Evolutionary conservation across 2,888 invertebrate genomes (phyloP), one percentile per base, ranked within the genome.

Genomic region (Lasioglossum villosulum): DNA sequence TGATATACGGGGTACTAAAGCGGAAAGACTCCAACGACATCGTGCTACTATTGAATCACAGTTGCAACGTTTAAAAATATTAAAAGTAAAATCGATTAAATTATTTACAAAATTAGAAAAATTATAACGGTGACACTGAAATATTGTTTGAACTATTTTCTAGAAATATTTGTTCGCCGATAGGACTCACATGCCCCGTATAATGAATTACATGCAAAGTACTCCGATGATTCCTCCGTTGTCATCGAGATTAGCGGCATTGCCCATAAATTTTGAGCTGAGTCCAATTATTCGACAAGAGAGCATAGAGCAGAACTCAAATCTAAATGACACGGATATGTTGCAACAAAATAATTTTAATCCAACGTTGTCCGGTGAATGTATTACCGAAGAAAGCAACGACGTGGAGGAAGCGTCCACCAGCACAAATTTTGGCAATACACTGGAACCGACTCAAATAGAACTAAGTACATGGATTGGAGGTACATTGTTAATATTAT

Each of bases 381-480:
- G 95, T 74, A 56, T 72, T 1, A 52, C 1, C 23, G 75, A 83
- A 27, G 88, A 90, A 71, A 85, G 73, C 75, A 77, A 74, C 10
- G 89, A 80, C 70, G 80, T 78, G 27, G 88, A 83, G 37, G 89
- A 88, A 78, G 86, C 90, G 23, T 92, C 89, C 63, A 82, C 90
- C 8, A 91, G 85, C 95, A 90, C 92, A 95, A 90, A 96, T 95
- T 89, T 96, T 95, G 96, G 95, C 1, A 95, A 96, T 90, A 95
- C 95, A 90, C 95, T 96, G 0, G 95, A 96, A 48, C 96, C 96
- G 30, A 96, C 96, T 27, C 96, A 96, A 94, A 96, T 96, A 89
- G 97, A 97, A 94, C 96, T 97, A 71, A 97, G 96, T 91, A 96
- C 96, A 85, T 97, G 97, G 97, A 96, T 97, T 93, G 96, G 96